A percentile compares a stretch with the other conserved stretches of the same genome.
Evolutionary conservation across 2,797 vertebrate genomes (phyloP).

Genomic region (Cuculus canorus): DNA sequence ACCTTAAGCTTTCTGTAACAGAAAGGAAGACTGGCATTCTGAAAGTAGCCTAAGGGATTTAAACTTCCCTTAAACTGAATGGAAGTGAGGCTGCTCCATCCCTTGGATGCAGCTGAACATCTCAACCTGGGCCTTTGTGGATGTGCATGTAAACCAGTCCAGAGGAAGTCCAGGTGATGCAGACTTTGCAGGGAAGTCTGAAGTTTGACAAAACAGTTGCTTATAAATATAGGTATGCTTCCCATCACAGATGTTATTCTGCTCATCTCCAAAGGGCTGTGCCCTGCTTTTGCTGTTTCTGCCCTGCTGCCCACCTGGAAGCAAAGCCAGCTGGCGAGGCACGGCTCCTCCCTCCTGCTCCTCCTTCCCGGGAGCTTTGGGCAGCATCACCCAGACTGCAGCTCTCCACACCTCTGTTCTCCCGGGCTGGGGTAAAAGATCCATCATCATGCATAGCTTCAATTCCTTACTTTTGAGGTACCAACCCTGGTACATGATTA

Average conservation of each 20-base stretch:
- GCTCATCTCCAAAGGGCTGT: background rate
- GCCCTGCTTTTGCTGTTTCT: background rate
- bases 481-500: background rate
- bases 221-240: background rate
- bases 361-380: background rate
- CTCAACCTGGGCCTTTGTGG: background rate
- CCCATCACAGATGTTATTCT: background rate
- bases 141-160: background rate
- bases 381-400: background rate
- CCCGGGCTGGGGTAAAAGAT: background rate
- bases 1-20: background rate
- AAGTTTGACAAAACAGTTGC: background rate
- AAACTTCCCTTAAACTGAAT: background rate
- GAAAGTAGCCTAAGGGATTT: background rate
- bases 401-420: background rate
- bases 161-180: background rate
- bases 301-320: background rate
- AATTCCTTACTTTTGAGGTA: background rate
- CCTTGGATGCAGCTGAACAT: background rate
- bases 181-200: background rate
- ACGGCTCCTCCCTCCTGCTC: background rate
- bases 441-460: background rate
- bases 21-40: background rate
- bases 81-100: background rate
- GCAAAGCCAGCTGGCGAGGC: background rate